These are phyloP conservation scores for Ladona fulva DNA, from an alignment of 1,140 invertebrate genomes.

Conservation along the genomic window DNA sequence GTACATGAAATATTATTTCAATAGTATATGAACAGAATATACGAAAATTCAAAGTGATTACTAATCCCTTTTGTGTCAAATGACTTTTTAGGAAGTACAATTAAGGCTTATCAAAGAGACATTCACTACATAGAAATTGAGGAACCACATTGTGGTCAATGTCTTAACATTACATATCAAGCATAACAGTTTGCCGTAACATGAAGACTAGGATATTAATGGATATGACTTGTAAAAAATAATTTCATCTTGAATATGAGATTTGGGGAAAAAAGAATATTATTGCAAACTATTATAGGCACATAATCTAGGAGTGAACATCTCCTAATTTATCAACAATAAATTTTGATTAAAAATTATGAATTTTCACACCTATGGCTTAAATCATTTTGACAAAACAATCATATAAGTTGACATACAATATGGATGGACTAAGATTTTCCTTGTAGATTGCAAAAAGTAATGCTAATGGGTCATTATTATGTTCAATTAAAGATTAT, in stretches of 20 bases:
- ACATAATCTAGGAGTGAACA: not conserved
- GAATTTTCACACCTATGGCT: not conserved
- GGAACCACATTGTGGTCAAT: not conserved
- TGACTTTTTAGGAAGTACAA: not conserved
- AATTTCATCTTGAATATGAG: not conserved
- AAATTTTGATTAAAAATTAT: not conserved
- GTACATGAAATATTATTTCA: not conserved
- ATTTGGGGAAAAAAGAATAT: not conserved
- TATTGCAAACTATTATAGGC: conserved; percentile 5
- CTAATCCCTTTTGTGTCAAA: not conserved
- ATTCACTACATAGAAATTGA: not conserved
- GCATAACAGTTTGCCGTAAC: too few relatives aligned
- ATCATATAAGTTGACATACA: not conserved
- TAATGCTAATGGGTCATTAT: too few relatives aligned
- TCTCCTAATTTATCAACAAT: not conserved
- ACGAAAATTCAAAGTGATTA: not conserved
- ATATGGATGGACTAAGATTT: not conserved
- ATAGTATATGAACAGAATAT: not conserved
- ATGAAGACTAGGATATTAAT: too few relatives aligned
- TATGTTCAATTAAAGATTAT: too few relatives aligned
- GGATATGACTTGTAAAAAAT: not conserved
- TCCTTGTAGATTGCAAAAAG: too few relatives aligned
- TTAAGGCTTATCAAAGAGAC: not conserved
- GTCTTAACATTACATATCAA: too few relatives aligned
- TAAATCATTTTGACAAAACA: not conserved